These are phyloP conservation scores for Castor canadensis DNA, from an alignment of 2,113 vertebrate genomes.

Conservation along the genomic window DNA sequence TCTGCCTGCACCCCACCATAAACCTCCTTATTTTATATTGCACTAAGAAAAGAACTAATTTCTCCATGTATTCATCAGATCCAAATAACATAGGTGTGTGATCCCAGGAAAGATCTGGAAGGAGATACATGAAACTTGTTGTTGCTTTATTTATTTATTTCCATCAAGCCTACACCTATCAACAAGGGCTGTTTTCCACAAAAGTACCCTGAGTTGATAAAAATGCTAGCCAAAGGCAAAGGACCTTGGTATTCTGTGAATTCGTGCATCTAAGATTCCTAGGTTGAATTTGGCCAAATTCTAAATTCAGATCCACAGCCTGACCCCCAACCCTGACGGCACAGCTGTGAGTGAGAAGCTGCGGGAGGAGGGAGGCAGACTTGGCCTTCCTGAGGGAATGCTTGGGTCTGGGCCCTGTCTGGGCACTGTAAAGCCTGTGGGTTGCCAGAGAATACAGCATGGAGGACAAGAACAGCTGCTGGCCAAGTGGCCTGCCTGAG, in stretches of 20 bases:
- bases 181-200: neutral
- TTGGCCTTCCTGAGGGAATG: neutral
- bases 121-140: neutral
- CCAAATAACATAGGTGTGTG: neutral
- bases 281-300: neutral
- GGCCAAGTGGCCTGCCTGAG: neutral
- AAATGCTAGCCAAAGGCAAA: neutral
- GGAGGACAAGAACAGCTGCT: neutral
- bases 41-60: neutral
- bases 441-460: neutral
- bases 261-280: neutral
- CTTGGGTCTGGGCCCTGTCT: neutral
- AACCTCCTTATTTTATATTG: neutral
- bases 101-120: neutral
- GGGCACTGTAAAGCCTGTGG: neutral
- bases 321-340: neutral
- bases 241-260: neutral
- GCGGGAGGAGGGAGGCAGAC: fast-evolving
- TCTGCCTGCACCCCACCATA: neutral
- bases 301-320: neutral
- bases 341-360: neutral
- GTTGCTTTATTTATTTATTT: neutral
- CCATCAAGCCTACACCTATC: neutral
- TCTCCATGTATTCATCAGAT: neutral
- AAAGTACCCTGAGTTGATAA: neutral